A percentile compares a stretch with the other conserved stretches of the same genome.
Conservation (phyloP, 2,888 invertebrate species). For the Eurois occulta region DNA sequence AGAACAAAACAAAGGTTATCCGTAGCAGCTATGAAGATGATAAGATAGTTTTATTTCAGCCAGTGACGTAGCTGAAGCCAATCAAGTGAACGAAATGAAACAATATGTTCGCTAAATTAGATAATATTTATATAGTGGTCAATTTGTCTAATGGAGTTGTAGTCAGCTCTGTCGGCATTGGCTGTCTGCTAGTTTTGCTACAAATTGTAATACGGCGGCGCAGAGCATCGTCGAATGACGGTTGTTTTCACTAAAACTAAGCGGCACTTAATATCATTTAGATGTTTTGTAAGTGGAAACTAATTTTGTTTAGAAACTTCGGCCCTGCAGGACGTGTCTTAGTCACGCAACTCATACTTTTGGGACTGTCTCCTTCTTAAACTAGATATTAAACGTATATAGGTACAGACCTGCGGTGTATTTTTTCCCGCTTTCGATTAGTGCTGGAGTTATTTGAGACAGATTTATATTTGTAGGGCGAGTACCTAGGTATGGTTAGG, state of each 20-base stretch:
- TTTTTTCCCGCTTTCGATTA: not conserved
- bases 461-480: not conserved
- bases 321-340: not conserved
- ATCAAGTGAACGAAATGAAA: constrained; percentile 14
- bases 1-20: constrained; percentile 1
- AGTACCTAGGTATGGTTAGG: not conserved
- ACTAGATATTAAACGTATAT: too few species aligned
- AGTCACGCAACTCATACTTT: not conserved
- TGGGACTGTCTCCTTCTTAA: not conserved
- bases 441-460: not conserved
- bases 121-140: not conserved
- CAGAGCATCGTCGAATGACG: not conserved
- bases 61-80: constrained; percentile 23
- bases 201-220: too few species aligned
- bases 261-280: not conserved
- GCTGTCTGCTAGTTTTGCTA: not conserved
- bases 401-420: not conserved
- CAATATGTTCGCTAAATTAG: constrained; percentile 1
- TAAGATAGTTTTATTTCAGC: constrained; percentile 7
- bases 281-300: not conserved
- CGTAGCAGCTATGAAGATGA: not conserved
- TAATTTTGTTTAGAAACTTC: too few species aligned
- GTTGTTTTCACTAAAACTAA: not conserved
- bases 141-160: constrained; percentile 6
- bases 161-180: not conserved